Evolutionary conservation across 2,797 vertebrate genomes (phyloP).

Genomic region (Takifugu ocellatus): DNA sequence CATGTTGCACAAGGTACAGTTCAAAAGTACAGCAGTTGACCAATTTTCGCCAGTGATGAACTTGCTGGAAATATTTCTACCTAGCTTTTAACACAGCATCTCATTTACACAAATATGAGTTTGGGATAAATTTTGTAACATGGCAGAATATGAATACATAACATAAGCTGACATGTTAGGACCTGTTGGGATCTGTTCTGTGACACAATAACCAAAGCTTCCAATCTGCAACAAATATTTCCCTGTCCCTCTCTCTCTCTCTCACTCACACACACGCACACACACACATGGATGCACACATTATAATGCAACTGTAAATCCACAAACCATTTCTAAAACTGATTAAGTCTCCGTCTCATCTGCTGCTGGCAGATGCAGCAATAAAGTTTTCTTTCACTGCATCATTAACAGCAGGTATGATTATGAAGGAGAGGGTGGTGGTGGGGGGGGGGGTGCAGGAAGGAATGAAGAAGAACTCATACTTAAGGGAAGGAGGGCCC

Average conservation of each 20-base stretch:
- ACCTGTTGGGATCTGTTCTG: constrained; percentile 63
- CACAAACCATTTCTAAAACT: constrained; percentile 16
- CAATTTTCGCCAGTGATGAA: too few relatives aligned
- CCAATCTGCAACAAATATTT: constrained; percentile 22
- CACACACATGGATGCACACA: constrained; percentile 18
- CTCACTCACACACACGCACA: constrained; percentile 7
- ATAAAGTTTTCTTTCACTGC: constrained; percentile 51
- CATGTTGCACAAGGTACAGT: too few relatives aligned
- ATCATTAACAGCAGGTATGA: constrained; percentile 30
- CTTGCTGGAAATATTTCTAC: too few relatives aligned
- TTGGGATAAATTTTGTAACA: too few relatives aligned
- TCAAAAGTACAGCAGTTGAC: too few relatives aligned
- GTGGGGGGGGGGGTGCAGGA: constrained; percentile 45
- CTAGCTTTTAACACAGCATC: too few relatives aligned
- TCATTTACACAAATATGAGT: too few relatives aligned
- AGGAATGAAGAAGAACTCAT: constrained; percentile 37
- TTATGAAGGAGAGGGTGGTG: constrained; percentile 3
- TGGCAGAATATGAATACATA: constrained; percentile 19
- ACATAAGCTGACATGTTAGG: constrained; percentile 52
- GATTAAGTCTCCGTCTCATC: constrained; percentile 26
- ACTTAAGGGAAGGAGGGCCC: constrained; percentile 26
- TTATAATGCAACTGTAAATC: constrained; percentile 29
- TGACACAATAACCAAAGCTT: constrained; percentile 63
- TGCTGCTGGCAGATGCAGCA: constrained; percentile 24
- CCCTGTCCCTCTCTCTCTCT: constrained; percentile 18